Conservation (phyloP, 2,888 invertebrate species). For the Lasioglossum figueresi region DNA sequence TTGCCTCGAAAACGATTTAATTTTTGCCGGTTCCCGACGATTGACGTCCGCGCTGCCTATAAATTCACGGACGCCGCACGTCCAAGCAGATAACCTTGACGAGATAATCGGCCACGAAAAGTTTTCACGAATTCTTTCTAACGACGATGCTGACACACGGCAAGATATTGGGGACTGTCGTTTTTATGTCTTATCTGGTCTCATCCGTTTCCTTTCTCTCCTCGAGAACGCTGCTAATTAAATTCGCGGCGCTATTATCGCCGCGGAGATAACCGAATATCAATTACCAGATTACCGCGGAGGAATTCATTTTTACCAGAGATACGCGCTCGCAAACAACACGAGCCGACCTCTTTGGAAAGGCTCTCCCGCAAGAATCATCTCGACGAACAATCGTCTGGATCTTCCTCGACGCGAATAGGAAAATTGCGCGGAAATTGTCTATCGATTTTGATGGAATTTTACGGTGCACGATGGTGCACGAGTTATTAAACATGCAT, state of each 20-base stretch:
- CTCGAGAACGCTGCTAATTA: slow-evolving; percentile 9
- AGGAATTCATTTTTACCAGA: slow-evolving; percentile 28
- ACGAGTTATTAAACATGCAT: too few relatives aligned
- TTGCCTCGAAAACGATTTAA: slow-evolving; percentile 52
- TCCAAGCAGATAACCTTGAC: slow-evolving; percentile 67
- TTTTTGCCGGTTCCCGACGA: slow-evolving; percentile 44
- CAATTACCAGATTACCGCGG: slow-evolving; percentile 19
- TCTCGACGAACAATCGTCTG: background rate
- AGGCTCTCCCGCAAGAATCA: background rate
- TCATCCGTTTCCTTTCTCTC: background rate
- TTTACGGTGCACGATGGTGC: too few relatives aligned
- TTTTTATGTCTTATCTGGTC: background rate
- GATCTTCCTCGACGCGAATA: background rate
- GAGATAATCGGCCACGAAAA: slow-evolving; percentile 65
- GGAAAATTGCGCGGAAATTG: background rate
- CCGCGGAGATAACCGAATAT: slow-evolving; percentile 20
- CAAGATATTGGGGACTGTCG: slow-evolving; percentile 18
- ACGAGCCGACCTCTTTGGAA: background rate
- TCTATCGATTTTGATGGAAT: background rate
- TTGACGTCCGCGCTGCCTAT: slow-evolving; percentile 43
- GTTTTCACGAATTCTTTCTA: slow-evolving; percentile 47
- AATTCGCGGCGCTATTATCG: slow-evolving; percentile 12
- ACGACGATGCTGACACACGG: background rate
- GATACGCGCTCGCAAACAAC: slow-evolving; percentile 23
- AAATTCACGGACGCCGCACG: slow-evolving; percentile 55